Conservation (phyloP, 2,888 invertebrate genomes). For the Thymelicus sylvestris region DNA sequence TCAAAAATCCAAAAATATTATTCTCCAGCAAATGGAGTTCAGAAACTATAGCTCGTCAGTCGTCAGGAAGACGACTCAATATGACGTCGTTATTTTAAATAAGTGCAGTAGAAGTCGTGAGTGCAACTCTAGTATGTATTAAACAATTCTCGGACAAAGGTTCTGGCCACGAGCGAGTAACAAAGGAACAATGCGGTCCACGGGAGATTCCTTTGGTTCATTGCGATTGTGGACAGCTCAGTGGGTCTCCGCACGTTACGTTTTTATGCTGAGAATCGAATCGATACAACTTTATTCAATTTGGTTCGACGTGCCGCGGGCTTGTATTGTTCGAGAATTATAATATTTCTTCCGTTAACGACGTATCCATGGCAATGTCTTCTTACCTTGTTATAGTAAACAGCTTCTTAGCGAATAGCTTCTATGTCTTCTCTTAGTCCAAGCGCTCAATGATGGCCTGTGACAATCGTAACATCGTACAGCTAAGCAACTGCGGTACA, state of each 20-base stretch:
- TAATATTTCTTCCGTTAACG: constrained; percentile 33
- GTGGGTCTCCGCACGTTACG: constrained; percentile 47
- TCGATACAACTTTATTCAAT: constrained; percentile 33
- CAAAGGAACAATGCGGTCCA: constrained; percentile 78
- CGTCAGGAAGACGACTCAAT: not conserved
- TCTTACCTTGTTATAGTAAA: constrained; percentile 13
- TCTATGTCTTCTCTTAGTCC: too few species aligned
- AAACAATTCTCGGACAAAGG: constrained; percentile 83
- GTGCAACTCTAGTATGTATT: constrained; percentile 52
- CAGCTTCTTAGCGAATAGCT: not conserved
- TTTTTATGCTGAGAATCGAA: constrained; percentile 35
- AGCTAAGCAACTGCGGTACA: not conserved
- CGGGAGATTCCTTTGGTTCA: constrained; percentile 76
- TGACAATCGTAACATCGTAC: not conserved
- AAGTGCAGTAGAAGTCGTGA: constrained; percentile 17
- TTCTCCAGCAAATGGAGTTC: too few species aligned
- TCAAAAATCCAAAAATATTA: too few species aligned
- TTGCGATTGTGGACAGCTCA: constrained; percentile 74
- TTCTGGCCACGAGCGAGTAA: constrained; percentile 75
- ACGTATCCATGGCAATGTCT: constrained; percentile 25
- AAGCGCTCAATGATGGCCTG: too few species aligned
- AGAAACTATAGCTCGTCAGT: too few species aligned
- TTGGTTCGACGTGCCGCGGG: constrained; percentile 28
- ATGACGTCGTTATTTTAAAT: not conserved
- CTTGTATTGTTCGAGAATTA: constrained; percentile 30